phyloP scores from a whole-genome alignment of 2,797 vertebrate genomes.

The Mormyrops boulengeri region DNA sequence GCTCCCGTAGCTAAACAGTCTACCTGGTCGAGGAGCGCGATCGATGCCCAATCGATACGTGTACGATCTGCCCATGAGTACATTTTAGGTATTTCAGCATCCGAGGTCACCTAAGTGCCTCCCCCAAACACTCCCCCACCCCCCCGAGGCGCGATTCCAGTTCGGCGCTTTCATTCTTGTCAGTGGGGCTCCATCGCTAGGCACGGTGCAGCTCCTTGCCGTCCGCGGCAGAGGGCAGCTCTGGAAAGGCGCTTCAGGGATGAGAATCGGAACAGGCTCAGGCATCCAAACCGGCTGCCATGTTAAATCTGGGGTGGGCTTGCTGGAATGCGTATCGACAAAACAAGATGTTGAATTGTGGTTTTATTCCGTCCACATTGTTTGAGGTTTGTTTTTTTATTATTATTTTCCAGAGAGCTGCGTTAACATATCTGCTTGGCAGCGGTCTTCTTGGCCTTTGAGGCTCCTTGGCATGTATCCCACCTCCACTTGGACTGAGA shows the following conservation, averaged over 20 bases:
- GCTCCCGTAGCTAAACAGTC: neutral
- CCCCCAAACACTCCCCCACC: neutral
- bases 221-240: neutral
- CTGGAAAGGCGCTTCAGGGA: constrained; percentile 11
- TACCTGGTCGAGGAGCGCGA: constrained; percentile 5
- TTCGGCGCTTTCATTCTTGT: neutral
- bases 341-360: neutral
- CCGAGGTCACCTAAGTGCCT: constrained; percentile 9
- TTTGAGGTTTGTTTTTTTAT: neutral
- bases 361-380: neutral
- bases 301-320: neutral
- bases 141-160: neutral
- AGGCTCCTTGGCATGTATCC: constrained; percentile 5
- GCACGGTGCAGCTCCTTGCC: neutral
- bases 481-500: neutral
- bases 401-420: neutral
- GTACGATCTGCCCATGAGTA: neutral
- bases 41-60: constrained; percentile 1
- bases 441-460: constrained; percentile 3
- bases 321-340: neutral
- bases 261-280: neutral
- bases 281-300: neutral
- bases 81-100: constrained; percentile 14
- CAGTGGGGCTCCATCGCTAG: neutral
- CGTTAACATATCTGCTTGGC: constrained; percentile 21